These are phyloP conservation scores for Morelia viridis DNA, from an alignment of 2,797 vertebrate genomes.

Conservation along the genomic window DNA sequence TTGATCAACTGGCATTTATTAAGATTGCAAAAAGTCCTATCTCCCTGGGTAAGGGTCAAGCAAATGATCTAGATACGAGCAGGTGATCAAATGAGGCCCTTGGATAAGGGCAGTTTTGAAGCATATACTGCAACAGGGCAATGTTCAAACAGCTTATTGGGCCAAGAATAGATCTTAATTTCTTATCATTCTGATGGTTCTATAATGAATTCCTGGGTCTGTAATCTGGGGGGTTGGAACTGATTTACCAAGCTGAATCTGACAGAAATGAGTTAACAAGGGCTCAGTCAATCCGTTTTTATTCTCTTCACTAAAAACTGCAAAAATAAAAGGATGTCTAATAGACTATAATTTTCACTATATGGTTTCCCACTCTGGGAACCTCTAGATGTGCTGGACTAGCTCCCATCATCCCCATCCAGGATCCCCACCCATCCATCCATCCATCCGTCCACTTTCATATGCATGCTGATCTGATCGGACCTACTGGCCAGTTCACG, in stretches of 20 bases:
- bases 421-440: background rate
- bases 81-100: background rate
- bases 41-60: background rate
- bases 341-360: background rate
- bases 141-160: constrained; percentile 5
- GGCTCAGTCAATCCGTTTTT: background rate
- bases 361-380: background rate
- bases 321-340: background rate
- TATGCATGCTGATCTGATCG: background rate
- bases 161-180: background rate
- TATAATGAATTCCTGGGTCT: background rate
- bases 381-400: background rate
- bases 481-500: background rate
- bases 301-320: background rate
- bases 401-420: background rate
- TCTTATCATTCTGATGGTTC: background rate
- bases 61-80: background rate
- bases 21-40: background rate
- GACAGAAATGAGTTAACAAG: background rate
- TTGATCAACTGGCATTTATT: background rate
- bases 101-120: background rate
- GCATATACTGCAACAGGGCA: background rate
- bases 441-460: background rate
- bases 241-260: background rate
- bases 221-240: background rate